A percentile compares a stretch with the other conserved stretches of the same genome.
Conservation (phyloP, 2,797 vertebrate species). For the Jordanella pulchra region DNA sequence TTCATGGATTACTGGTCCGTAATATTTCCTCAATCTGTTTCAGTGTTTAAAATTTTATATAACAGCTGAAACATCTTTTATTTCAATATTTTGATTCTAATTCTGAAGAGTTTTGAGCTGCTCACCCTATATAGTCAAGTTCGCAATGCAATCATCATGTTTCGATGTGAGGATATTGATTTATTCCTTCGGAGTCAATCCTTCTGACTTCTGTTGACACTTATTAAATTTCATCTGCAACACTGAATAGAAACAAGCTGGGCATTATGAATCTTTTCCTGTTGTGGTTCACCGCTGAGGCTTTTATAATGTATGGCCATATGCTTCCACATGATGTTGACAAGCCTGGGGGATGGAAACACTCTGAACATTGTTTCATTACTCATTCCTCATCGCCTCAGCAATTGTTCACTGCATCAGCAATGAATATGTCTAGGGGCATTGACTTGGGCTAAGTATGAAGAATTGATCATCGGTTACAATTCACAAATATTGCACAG, state of each 20-base stretch:
- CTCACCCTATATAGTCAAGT: not conserved
- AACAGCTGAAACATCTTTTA: not conserved
- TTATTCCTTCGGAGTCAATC: not conserved
- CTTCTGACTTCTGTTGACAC: not conserved
- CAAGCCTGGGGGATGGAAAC: slow-evolving; percentile 43
- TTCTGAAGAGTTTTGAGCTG: not conserved
- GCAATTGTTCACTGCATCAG: slow-evolving; percentile 52
- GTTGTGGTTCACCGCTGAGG: slow-evolving; percentile 15
- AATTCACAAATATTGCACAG: slow-evolving; percentile 47
- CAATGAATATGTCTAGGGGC: slow-evolving; percentile 63
- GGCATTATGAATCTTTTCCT: slow-evolving; percentile 17
- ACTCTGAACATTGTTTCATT: slow-evolving; percentile 54
- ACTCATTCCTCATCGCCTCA: slow-evolving; percentile 57
- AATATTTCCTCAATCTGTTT: slow-evolving; percentile 1
- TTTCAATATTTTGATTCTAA: not conserved
- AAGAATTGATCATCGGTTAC: slow-evolving; percentile 57
- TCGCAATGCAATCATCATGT: not conserved
- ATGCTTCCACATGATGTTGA: slow-evolving; percentile 45
- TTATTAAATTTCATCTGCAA: slow-evolving; percentile 17
- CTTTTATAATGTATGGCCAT: slow-evolving; percentile 31
- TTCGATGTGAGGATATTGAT: not conserved
- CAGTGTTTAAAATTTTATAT: not conserved
- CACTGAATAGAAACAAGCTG: slow-evolving; percentile 6
- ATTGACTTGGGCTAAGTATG: slow-evolving; percentile 47
- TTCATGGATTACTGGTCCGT: slow-evolving; percentile 3